These are phyloP conservation scores for Pachycephus smyrnensis DNA, from an alignment of 2,888 invertebrate species.

Conservation along the genomic window DNA sequence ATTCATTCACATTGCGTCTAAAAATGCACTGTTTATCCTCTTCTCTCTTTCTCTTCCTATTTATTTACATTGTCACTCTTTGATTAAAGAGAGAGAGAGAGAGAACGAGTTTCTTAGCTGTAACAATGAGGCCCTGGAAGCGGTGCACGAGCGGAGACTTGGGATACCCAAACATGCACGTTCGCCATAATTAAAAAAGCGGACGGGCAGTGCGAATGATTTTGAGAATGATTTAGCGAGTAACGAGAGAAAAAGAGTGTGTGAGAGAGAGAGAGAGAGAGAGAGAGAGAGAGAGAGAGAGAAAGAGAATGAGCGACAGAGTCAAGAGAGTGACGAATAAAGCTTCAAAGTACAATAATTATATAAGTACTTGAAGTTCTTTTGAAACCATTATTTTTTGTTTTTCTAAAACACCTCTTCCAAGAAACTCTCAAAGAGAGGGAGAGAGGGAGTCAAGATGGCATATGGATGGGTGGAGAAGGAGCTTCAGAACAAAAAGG, in stretches of 20 bases:
- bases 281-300: conserved; percentile 13
- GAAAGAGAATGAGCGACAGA: conserved; percentile 7
- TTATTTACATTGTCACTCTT: not conserved
- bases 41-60: not conserved
- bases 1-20: not conserved
- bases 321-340: not conserved
- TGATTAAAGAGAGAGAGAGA: not conserved
- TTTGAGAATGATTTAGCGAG: conserved; percentile 4
- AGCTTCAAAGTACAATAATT: not conserved
- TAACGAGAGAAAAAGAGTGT: conserved; percentile 18
- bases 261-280: not conserved
- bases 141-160: not conserved
- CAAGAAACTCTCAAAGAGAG: not conserved
- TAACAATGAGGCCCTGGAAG: not conserved
- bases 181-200: not conserved
- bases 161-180: not conserved
- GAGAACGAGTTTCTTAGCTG: not conserved
- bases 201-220: not conserved
- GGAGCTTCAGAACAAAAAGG: not conserved
- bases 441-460: no score
- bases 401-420: not conserved
- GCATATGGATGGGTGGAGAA: not conserved
- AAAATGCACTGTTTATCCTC: not conserved
- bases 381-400: not conserved
- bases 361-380: not conserved